Evolutionary conservation across 2,797 vertebrate genomes (phyloP).

Genomic region (Chanos chanos): DNA sequence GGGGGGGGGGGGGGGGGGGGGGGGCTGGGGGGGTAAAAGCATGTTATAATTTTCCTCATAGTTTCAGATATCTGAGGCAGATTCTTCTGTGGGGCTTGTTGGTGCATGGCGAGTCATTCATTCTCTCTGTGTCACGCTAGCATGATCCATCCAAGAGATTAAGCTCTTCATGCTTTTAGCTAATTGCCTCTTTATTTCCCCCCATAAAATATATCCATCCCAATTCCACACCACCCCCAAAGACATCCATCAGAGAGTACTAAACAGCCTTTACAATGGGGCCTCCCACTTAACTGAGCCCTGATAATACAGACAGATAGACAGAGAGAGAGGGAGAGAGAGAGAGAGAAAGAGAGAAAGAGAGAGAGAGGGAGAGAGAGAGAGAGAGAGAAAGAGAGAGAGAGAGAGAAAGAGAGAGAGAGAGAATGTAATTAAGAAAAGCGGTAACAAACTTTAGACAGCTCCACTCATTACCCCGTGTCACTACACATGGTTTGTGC

Average conservation of each 20-base stretch:
- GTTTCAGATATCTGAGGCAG: too few species aligned
- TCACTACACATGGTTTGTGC: too few species aligned
- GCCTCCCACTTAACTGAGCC: constrained; percentile 75
- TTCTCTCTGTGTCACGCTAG: background rate
- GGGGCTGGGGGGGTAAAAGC: too few species aligned
- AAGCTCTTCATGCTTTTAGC: constrained; percentile 76
- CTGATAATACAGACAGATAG: background rate
- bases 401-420: constrained; percentile 8
- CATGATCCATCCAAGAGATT: constrained; percentile 61
- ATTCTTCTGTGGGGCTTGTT: too few species aligned
- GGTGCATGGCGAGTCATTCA: too few species aligned
- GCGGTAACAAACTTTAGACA: too few species aligned
- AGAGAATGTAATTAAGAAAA: too few species aligned
- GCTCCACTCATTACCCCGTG: too few species aligned
- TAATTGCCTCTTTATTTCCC: constrained; percentile 76
- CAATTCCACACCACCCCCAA: constrained; percentile 69
- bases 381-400: background rate
- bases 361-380: background rate
- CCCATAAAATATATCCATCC: constrained; percentile 68
- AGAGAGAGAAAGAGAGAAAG: background rate
- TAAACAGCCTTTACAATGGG: constrained; percentile 72
- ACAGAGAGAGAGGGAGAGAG: background rate
- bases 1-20: too few species aligned
- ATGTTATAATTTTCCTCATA: too few species aligned
- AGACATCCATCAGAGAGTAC: constrained; percentile 76